Evolutionary conservation across 2,888 invertebrate genomes (phyloP).

Genomic region (Xestia xanthographa): DNA sequence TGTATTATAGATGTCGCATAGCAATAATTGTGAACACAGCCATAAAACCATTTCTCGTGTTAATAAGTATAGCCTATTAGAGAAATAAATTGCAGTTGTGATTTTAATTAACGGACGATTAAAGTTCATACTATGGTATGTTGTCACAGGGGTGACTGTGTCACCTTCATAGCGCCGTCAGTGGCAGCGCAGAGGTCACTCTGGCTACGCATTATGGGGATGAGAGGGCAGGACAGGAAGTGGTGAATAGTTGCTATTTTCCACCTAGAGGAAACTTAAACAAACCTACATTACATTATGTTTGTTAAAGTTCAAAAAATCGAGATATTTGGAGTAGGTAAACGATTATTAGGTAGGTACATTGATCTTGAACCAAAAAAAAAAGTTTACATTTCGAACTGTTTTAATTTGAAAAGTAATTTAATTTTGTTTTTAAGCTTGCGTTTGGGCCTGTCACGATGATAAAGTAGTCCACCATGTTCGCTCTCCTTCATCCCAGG

Average conservation of each 20-base stretch:
- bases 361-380: conserved; percentile 34
- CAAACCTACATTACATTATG: too few species aligned
- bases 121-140: too few species aligned
- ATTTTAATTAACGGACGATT: too few species aligned
- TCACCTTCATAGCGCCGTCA: too few species aligned
- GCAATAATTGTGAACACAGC: too few species aligned
- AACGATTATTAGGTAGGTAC: too few species aligned
- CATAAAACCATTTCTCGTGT: too few species aligned
- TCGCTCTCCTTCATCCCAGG: conserved; percentile 74
- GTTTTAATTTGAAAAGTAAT: conserved; percentile 83
- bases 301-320: too few species aligned
- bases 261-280: neutral
- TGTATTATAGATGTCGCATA: too few species aligned
- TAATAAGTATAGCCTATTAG: too few species aligned
- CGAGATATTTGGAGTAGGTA: neutral
- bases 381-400: conserved; percentile 74
- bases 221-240: neutral
- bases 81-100: too few species aligned
- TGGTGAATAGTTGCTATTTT: neutral
- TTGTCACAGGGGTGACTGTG: too few species aligned
- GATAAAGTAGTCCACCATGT: conserved; percentile 71
- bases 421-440: conserved; percentile 83
- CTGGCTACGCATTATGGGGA: neutral
- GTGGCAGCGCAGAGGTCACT: neutral
- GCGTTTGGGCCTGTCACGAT: conserved; percentile 70